A percentile compares a stretch with the other conserved stretches of the same genome.
Conservation (phyloP, 2,797 vertebrate species). For the Pelodytes ibericus region DNA sequence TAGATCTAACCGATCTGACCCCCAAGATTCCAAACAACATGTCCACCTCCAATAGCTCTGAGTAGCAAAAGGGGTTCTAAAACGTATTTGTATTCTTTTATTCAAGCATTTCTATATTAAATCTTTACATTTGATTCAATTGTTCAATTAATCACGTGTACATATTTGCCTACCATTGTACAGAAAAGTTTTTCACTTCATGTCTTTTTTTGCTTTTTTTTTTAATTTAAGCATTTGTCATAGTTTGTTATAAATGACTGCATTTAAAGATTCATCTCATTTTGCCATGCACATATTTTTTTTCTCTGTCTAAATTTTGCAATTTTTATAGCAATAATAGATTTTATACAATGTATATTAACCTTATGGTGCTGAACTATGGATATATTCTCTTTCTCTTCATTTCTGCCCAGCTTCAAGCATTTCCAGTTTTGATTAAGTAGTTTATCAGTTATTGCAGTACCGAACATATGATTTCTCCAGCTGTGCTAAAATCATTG, state of each 20-base stretch:
- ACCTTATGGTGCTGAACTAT: constrained; percentile 39
- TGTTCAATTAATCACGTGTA: background rate
- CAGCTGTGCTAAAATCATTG: constrained; percentile 36
- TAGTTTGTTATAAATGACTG: constrained; percentile 7
- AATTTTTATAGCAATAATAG: constrained; percentile 36
- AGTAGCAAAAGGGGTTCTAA: too few species aligned
- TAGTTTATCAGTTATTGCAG: constrained; percentile 50
- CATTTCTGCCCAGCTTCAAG: constrained; percentile 11
- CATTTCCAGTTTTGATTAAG: constrained; percentile 43
- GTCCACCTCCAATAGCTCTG: too few species aligned
- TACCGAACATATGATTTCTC: constrained; percentile 50
- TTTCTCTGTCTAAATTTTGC: constrained; percentile 17
- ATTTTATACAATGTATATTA: constrained; percentile 39
- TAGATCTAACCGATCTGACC: too few species aligned
- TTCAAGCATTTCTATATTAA: too few species aligned
- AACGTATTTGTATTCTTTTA: too few species aligned
- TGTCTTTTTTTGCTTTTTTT: constrained; percentile 4
- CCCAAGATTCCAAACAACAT: too few species aligned
- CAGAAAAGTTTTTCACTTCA: constrained; percentile 28
- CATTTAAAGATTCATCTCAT: constrained; percentile 26
- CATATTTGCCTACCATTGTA: background rate
- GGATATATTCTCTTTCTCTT: constrained; percentile 8
- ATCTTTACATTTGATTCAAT: too few species aligned
- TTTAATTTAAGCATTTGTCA: constrained; percentile 18
- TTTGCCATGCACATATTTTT: constrained; percentile 1